A percentile compares a stretch with the other conserved stretches of the same genome.
Conservation (phyloP, 2,797 vertebrate genomes). For the Podarcis siculus region DNA sequence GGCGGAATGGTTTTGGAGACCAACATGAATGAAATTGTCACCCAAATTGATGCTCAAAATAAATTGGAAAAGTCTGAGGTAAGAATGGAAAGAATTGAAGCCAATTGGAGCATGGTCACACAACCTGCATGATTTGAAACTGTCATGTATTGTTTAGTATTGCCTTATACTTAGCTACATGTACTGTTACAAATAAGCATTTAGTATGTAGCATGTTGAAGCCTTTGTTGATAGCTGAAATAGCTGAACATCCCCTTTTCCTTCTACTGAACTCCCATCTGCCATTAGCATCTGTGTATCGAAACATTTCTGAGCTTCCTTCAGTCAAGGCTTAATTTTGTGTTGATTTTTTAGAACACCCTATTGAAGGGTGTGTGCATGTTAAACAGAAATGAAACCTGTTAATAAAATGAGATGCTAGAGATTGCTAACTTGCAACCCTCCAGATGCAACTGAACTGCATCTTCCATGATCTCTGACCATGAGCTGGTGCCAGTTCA, state of each 20-base stretch:
- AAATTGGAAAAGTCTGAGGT: slow-evolving; percentile 99
- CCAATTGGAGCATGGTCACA: slow-evolving; percentile 34
- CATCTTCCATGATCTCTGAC: too few relatives aligned
- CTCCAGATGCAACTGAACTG: too few relatives aligned
- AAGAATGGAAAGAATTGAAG: slow-evolving; percentile 69
- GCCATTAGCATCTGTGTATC: slow-evolving; percentile 48
- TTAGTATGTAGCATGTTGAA: slow-evolving; percentile 38
- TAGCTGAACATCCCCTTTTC: slow-evolving; percentile 35
- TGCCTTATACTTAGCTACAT: slow-evolving; percentile 43
- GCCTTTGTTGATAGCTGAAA: slow-evolving; percentile 35
- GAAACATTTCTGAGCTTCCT: slow-evolving; percentile 34
- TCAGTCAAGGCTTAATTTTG: slow-evolving; percentile 25
- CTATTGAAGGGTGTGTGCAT: neutral
- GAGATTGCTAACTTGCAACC: too few relatives aligned
- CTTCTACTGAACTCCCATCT: slow-evolving; percentile 31
- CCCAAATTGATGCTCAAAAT: slow-evolving; percentile 95
- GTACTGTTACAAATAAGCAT: slow-evolving; percentile 28
- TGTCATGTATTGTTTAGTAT: slow-evolving; percentile 51
- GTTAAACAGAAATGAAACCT: neutral
- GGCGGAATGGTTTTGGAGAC: slow-evolving; percentile 99
- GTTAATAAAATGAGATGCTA: neutral
- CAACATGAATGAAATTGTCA: slow-evolving; percentile 99
- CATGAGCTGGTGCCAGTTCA: too few relatives aligned
- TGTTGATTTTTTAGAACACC: neutral
- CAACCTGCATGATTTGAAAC: slow-evolving; percentile 52